Conservation (phyloP, 2,888 invertebrate genomes). For the Dascillus cervinus region DNA sequence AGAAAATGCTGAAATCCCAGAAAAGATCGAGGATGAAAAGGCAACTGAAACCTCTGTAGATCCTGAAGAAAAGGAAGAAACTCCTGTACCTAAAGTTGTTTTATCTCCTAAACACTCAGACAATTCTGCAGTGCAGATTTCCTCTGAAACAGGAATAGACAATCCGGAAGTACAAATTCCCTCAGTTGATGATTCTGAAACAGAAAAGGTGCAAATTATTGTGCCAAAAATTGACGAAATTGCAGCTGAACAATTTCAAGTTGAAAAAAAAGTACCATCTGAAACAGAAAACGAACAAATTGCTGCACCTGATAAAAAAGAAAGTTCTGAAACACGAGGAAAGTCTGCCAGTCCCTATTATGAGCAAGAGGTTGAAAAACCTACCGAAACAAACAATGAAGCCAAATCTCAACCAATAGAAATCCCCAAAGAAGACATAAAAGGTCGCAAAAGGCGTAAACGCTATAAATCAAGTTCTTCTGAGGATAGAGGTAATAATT, state of each 20-base stretch:
- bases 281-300: background rate
- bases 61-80: constrained; percentile 3
- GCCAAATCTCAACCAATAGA: no score
- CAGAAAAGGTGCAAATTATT: constrained; percentile 1
- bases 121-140: no score
- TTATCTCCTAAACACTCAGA: no score
- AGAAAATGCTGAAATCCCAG: no score
- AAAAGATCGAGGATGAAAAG: background rate
- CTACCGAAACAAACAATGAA: no score
- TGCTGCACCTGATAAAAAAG: no score
- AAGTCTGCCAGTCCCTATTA: no score
- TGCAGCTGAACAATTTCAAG: background rate
- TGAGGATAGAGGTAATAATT: constrained; percentile 8
- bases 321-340: no score
- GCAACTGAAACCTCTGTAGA: constrained; percentile 2
- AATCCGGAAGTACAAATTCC: no score
- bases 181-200: constrained; percentile 3
- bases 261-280: constrained; percentile 2
- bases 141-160: no score
- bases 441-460: background rate
- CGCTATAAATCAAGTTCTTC: constrained; percentile 3
- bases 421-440: background rate
- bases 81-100: constrained; percentile 2
- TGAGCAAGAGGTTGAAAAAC: no score
- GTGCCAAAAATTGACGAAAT: constrained; percentile 3